Conservation (phyloP, 2,797 vertebrate species). For the Streptopelia turtur region DNA sequence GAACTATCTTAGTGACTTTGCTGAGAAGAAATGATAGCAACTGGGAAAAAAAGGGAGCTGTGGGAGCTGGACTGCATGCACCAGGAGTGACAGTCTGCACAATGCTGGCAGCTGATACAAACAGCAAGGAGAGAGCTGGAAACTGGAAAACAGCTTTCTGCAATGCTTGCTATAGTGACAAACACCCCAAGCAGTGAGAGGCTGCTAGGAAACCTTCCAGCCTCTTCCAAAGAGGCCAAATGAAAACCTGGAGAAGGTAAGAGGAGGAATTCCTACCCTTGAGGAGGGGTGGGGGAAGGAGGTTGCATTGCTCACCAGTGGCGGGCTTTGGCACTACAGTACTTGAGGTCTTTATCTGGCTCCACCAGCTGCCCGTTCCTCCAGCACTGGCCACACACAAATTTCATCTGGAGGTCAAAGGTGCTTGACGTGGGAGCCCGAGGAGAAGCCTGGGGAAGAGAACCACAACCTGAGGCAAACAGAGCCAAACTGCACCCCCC, state of each 20-base stretch:
- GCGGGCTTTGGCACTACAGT: conserved; percentile 90
- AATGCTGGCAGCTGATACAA: not conserved
- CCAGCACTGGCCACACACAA: conserved; percentile 92
- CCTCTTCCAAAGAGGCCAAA: not conserved
- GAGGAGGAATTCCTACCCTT: not conserved
- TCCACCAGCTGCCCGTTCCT: conserved; percentile 86
- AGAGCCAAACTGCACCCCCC: not conserved
- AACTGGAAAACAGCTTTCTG: not conserved
- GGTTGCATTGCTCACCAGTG: conserved; percentile 84
- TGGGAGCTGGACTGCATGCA: not conserved
- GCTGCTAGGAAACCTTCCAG: not conserved
- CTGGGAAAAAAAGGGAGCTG: not conserved
- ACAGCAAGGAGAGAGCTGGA: not conserved
- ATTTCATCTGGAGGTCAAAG: conserved; percentile 91
- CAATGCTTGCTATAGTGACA: not conserved
- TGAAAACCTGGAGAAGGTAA: not conserved
- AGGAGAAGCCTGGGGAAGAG: conserved; percentile 64
- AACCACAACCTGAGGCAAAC: not conserved
- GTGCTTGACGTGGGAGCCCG: conserved; percentile 72
- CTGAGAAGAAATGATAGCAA: not conserved
- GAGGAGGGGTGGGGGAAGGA: not conserved
- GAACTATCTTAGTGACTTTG: not conserved
- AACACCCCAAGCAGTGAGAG: not conserved
- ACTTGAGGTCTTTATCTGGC: conserved; percentile 89
- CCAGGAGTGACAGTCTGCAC: not conserved